phyloP scores from a whole-genome alignment of 2,113 vertebrate genomes.

The Prunella himalayana region DNA sequence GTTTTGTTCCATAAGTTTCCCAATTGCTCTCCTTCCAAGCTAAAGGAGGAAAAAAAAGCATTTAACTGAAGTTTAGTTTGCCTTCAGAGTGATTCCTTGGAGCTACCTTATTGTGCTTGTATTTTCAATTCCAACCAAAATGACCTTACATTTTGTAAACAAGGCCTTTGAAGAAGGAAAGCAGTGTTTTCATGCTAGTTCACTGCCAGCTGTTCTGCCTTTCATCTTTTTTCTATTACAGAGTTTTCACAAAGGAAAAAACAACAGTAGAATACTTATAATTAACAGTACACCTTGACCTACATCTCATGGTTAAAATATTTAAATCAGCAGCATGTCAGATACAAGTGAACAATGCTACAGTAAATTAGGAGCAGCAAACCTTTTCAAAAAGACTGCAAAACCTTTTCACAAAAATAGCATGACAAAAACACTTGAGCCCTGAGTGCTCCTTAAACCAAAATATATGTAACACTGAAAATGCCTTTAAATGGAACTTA shows the following conservation, averaged over 20 bases:
- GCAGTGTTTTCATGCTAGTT: background rate
- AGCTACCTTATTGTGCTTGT: background rate
- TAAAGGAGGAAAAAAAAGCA: background rate
- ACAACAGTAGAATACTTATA: background rate
- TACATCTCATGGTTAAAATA: slow-evolving; percentile 5
- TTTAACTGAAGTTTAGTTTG: slow-evolving; percentile 1
- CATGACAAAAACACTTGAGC: background rate
- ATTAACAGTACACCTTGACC: slow-evolving; percentile 34
- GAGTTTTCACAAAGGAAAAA: slow-evolving; percentile 15
- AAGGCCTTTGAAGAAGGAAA: slow-evolving; percentile 24
- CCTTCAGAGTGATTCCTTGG: background rate
- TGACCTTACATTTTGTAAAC: slow-evolving; percentile 46
- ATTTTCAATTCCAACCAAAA: slow-evolving; percentile 10
- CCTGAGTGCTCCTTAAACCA: background rate
- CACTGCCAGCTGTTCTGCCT: background rate
- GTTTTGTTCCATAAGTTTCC: background rate
- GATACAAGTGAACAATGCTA: background rate
- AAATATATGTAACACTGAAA: background rate
- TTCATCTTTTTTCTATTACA: slow-evolving; percentile 13
- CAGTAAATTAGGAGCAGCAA: background rate
- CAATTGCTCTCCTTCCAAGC: background rate
- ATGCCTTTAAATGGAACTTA: background rate
- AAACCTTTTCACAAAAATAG: background rate
- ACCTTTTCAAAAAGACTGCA: background rate
- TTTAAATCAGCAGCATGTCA: slow-evolving; percentile 7